phyloP scores from a whole-genome alignment of 2,797 vertebrate genomes.

The Graptemys geographica region DNA sequence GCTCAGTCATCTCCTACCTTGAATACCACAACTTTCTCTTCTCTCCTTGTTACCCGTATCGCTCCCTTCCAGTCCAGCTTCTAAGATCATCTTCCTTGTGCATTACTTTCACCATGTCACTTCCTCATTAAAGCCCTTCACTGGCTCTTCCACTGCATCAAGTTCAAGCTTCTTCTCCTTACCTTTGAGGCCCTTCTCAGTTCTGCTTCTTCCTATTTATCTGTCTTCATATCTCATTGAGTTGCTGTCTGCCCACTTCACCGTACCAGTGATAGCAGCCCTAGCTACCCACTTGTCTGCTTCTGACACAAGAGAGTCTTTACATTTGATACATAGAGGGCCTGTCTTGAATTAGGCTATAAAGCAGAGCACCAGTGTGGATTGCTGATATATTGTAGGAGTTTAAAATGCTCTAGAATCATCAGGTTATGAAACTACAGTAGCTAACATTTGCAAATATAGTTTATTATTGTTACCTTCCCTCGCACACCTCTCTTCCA shows the following conservation, averaged over 20 bases:
- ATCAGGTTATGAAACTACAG: not conserved
- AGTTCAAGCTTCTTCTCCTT: constrained; percentile 12
- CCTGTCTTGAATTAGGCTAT: constrained; percentile 36
- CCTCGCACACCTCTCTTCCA: not conserved
- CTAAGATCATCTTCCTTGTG: constrained; percentile 2
- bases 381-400: constrained; percentile 6
- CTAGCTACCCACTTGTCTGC: constrained; percentile 46
- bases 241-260: constrained; percentile 58
- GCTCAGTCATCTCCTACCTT: too few species aligned
- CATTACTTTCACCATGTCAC: not conserved
- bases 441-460: not conserved
- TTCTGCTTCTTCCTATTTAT: constrained; percentile 20
- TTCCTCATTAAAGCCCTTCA: not conserved
- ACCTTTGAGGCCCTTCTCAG: constrained; percentile 17
- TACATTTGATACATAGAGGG: constrained; percentile 14
- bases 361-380: not conserved
- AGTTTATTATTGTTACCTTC: not conserved
- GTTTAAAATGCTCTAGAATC: not conserved
- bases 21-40: too few species aligned
- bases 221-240: constrained; percentile 54
- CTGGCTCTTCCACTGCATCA: not conserved
- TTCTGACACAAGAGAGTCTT: constrained; percentile 40
- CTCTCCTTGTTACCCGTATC: too few species aligned
- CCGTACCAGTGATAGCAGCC: constrained; percentile 33
- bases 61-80: not conserved